Conservation (phyloP, 2,797 vertebrate genomes). For the Botia kubotai region DNA sequence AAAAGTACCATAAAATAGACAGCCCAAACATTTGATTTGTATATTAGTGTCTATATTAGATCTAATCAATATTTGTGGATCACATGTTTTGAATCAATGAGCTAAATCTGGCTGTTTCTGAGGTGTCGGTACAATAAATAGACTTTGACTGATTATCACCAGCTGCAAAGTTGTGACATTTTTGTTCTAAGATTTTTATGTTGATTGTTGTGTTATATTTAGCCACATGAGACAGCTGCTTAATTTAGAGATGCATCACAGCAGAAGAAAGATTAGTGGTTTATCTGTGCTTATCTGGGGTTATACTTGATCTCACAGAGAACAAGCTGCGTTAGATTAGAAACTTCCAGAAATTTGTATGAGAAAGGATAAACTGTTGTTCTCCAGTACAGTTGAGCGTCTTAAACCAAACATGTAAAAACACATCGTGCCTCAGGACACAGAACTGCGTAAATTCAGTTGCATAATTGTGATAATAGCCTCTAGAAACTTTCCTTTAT, state of each 20-base stretch:
- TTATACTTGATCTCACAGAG: slow-evolving; percentile 19
- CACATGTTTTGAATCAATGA: slow-evolving; percentile 1
- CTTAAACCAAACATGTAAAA: slow-evolving; percentile 22
- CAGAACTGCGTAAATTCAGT: neutral
- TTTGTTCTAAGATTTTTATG: neutral
- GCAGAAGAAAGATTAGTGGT: slow-evolving; percentile 2
- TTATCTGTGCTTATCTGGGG: neutral
- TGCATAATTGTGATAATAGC: neutral
- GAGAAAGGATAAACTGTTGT: too few species aligned
- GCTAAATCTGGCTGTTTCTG: slow-evolving; percentile 1
- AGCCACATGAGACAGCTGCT: neutral
- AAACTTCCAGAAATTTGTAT: slow-evolving; percentile 2
- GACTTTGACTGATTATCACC: slow-evolving; percentile 3
- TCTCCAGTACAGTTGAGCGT: neutral
- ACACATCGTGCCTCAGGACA: neutral
- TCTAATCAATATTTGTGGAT: neutral
- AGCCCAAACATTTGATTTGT: neutral
- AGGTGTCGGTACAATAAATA: neutral
- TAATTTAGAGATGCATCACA: neutral
- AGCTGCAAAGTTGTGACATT: neutral
- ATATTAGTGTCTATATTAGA: neutral
- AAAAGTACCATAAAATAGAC: neutral
- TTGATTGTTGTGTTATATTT: slow-evolving; percentile 28
- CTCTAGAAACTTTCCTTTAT: neutral
- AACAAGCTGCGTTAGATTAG: neutral